Percentiles rank a stretch among this genome's conserved stretches.
phyloP scores from a whole-genome alignment of 2,113 vertebrate species.

The Thamnaconus septentrionalis region DNA sequence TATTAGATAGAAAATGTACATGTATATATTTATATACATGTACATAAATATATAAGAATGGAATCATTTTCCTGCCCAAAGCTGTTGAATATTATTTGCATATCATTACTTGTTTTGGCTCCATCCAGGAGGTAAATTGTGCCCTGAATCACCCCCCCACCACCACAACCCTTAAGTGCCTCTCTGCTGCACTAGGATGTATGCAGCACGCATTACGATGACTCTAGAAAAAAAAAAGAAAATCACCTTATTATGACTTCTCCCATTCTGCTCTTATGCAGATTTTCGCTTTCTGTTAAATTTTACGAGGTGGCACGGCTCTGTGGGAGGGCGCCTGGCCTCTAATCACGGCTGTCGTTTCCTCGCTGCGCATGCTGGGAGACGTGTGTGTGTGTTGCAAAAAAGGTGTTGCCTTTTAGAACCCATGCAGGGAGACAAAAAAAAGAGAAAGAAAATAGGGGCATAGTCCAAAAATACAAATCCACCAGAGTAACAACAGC shows the following conservation, averaged over 20 bases:
- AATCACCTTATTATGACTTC: constrained; percentile 1
- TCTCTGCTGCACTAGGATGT: no score
- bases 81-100: constrained; percentile 59
- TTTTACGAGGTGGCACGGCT: neutral
- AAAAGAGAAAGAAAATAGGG: no score
- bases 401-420: no score
- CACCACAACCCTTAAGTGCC: no score
- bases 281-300: constrained; percentile 1
- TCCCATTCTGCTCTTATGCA: neutral
- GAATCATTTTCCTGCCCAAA: constrained; percentile 25
- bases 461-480: no score
- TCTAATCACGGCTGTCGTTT: neutral
- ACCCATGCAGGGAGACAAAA: no score
- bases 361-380: neutral
- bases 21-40: no score
- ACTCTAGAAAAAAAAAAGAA: neutral
- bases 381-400: no score
- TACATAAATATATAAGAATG: constrained; percentile 12
- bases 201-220: no score
- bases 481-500: no score
- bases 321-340: neutral
- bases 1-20: neutral
- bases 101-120: constrained; percentile 48
- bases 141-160: no score
- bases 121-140: constrained; percentile 19